Conservation (phyloP, 35 echinoderm and acorn worm species). For the Apostichopus parvimensis region DNA sequence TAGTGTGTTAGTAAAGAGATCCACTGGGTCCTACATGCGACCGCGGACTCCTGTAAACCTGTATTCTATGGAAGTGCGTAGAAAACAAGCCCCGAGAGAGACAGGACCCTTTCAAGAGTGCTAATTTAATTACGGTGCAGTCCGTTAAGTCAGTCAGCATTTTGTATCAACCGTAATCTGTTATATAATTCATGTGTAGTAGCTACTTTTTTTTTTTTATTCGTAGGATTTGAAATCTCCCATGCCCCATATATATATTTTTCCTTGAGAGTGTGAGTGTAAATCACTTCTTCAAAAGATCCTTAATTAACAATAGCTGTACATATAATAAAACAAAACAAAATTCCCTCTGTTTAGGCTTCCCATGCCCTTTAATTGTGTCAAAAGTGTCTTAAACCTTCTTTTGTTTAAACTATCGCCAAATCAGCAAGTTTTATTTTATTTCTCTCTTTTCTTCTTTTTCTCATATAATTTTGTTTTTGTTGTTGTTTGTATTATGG, state of each 20-base stretch:
- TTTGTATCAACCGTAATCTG: not conserved
- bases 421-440: not conserved
- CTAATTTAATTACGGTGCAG: not conserved
- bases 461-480: not conserved
- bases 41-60: no score
- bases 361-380: not conserved
- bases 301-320: no score
- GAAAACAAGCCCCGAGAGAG: not conserved
- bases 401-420: not conserved
- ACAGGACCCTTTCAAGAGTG: slow-evolving; percentile 9
- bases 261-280: no score
- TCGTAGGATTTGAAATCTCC: no score
- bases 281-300: no score
- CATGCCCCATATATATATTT: no score
- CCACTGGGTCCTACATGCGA: not conserved
- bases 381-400: not conserved
- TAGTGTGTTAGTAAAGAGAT: no score
- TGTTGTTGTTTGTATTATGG: not conserved
- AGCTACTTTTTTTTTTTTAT: not conserved
- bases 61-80: no score
- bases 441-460: not conserved
- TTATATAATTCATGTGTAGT: not conserved
- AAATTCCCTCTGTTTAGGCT: no score
- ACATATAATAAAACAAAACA: no score
- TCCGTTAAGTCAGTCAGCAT: not conserved